phyloP scores from a whole-genome alignment of 1,140 invertebrate genomes.

The Muscidifurax raptorellus region DNA sequence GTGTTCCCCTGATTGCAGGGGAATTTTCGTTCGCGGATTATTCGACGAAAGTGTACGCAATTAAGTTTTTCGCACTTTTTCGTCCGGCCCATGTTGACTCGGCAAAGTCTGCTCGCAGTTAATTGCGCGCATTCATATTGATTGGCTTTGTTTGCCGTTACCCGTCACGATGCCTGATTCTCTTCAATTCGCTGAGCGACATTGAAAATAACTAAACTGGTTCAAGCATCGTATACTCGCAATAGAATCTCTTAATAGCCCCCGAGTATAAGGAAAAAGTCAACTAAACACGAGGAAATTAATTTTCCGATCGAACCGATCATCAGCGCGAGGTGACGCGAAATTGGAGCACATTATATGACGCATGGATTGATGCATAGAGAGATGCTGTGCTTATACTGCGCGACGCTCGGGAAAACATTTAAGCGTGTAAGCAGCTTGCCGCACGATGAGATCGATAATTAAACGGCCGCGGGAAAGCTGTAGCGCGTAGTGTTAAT shows the following conservation, averaged over 20 bases:
- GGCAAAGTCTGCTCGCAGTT: neutral
- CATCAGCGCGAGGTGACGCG: neutral
- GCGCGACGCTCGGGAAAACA: neutral
- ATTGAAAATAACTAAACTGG: no score
- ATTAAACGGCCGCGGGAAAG: slow-evolving; percentile 15
- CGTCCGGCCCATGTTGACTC: neutral
- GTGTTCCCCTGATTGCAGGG: slow-evolving; percentile 1
- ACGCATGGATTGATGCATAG: neutral
- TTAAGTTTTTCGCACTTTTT: neutral
- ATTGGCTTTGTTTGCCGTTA: neutral
- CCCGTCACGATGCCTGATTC: no score
- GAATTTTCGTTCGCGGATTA: neutral
- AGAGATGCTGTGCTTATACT: no score
- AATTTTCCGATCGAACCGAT: neutral
- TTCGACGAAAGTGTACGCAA: no score
- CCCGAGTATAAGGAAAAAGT: neutral
- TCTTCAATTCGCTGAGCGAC: no score
- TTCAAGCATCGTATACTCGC: no score
- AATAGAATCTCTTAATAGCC: neutral
- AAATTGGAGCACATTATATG: neutral
- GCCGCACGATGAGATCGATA: slow-evolving; percentile 19
- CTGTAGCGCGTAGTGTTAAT: neutral
- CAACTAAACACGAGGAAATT: neutral
- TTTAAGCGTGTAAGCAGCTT: slow-evolving; percentile 36
- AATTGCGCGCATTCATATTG: neutral